A percentile compares a stretch with the other conserved stretches of the same genome.
Conservation (phyloP, 2,113 vertebrate genomes). For the Actenoides lindsayi region DNA sequence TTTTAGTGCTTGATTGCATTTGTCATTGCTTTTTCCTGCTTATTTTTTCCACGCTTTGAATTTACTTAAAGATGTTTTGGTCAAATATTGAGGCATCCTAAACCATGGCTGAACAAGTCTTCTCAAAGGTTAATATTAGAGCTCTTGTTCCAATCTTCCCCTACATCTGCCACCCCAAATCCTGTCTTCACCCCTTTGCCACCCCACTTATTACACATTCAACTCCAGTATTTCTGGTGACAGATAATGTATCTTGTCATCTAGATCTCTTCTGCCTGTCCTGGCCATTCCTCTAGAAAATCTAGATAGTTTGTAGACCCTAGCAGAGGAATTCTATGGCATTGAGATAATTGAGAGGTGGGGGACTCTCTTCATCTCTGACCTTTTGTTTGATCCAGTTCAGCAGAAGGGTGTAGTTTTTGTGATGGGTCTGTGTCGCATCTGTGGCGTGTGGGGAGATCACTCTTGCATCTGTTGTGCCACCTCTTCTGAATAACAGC, state of each 20-base stretch:
- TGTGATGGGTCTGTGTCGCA: neutral
- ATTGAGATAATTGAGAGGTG: neutral
- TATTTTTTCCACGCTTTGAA: neutral
- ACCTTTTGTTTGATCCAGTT: neutral
- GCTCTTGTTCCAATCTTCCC: neutral
- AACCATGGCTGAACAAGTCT: neutral
- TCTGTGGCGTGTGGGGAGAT: neutral
- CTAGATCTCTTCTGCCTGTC: neutral
- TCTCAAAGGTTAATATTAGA: neutral
- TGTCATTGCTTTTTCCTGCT: neutral
- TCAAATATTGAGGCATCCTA: neutral
- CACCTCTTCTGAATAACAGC: neutral
- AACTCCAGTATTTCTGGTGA: neutral
- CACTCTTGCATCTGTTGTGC: neutral
- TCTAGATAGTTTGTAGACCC: neutral
- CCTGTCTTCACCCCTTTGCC: neutral
- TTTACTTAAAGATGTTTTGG: neutral
- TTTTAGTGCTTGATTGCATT: neutral
- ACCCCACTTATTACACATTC: neutral
- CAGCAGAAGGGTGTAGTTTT: neutral
- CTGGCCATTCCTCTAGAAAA: neutral
- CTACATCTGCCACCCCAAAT: neutral
- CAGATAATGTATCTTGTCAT: neutral
- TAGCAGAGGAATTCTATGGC: neutral
- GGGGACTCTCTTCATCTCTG: neutral